Conservation (phyloP, 2,113 vertebrate genomes). For the Forbesichthys papilliferus region DNA sequence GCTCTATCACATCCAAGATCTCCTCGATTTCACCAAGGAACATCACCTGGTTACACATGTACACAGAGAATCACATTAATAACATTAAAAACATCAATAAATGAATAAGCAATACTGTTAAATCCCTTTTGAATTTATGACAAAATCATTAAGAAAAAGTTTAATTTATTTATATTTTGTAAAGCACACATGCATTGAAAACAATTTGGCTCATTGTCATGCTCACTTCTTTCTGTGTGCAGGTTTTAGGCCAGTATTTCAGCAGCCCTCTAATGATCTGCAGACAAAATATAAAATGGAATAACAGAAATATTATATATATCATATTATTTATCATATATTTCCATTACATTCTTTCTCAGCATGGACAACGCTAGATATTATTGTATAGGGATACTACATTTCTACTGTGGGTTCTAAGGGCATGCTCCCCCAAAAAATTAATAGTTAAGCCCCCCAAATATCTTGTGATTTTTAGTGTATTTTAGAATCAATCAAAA, state of each 20-base stretch:
- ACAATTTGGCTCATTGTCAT: too few relatives aligned
- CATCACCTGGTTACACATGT: conserved; percentile 80
- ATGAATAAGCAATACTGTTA: not conserved
- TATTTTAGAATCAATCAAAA: too few relatives aligned
- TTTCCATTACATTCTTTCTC: conserved; percentile 25
- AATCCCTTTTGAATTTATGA: not conserved
- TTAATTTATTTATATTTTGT: too few relatives aligned
- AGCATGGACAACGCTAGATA: not conserved
- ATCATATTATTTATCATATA: conserved; percentile 3
- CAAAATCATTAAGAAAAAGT: too few relatives aligned
- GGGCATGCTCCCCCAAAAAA: too few relatives aligned
- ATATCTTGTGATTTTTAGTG: too few relatives aligned
- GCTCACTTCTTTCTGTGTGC: conserved; percentile 92
- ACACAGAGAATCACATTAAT: not conserved
- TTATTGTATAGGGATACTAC: too few relatives aligned
- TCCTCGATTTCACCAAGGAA: conserved; percentile 91
- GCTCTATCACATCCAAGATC: conserved; percentile 90
- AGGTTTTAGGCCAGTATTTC: conserved; percentile 95
- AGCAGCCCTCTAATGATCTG: conserved; percentile 91
- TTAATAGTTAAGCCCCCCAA: too few relatives aligned
- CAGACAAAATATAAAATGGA: conserved; percentile 17
- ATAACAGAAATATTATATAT: conserved; percentile 12
- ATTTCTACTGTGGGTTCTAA: too few relatives aligned
- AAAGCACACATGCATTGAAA: too few relatives aligned
- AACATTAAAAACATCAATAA: not conserved